These are phyloP conservation scores for Cyphomyrus plagiostoma DNA, from an alignment of 2,113 vertebrate species.

Conservation along the genomic window DNA sequence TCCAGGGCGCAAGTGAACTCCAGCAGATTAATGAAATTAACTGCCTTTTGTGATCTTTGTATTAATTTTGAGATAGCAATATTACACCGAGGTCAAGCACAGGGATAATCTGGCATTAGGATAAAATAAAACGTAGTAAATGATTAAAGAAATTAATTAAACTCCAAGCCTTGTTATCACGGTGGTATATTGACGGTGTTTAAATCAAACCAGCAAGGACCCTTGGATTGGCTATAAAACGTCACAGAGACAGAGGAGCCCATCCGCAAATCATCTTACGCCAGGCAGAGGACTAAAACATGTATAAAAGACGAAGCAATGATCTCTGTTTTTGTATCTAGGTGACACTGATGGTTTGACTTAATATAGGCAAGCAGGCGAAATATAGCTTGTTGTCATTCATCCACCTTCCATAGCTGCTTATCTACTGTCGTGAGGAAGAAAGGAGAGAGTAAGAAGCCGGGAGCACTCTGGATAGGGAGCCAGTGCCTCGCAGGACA, in stretches of 20 bases:
- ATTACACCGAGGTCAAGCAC: neutral
- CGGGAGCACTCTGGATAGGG: neutral
- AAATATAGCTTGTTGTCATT: neutral
- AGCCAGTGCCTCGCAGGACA: neutral
- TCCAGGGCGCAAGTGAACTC: neutral
- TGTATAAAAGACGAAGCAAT: neutral
- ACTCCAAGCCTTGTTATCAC: neutral
- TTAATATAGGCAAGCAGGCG: neutral
- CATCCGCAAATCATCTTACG: neutral
- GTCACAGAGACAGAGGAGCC: neutral
- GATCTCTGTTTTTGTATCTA: neutral
- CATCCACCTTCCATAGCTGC: neutral
- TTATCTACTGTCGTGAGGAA: neutral
- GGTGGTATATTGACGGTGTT: neutral
- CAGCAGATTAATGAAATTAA: constrained; percentile 4
- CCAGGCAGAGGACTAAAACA: neutral
- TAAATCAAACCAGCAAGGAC: neutral
- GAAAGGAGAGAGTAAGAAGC: neutral
- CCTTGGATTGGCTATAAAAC: neutral
- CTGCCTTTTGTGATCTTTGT: neutral
- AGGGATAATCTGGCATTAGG: neutral
- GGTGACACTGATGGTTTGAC: neutral
- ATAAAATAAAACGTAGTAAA: neutral
- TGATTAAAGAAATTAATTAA: constrained; percentile 7
- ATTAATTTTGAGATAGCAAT: constrained; percentile 1